phyloP scores from a whole-genome alignment of 35 echinoderm and acorn worm species.

The Diadema setosum region DNA sequence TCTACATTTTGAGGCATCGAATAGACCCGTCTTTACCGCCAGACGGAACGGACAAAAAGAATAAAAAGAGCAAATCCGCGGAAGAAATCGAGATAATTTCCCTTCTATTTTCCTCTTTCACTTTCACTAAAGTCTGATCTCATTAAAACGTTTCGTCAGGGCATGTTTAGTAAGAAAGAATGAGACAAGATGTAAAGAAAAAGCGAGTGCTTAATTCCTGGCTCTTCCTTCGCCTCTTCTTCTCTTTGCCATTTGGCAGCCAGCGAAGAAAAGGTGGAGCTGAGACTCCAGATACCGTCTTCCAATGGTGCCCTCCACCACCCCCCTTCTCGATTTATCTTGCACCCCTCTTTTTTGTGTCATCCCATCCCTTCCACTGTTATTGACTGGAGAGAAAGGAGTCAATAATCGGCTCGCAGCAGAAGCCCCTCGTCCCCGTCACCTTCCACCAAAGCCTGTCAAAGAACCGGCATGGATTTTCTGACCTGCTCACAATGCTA shows the following conservation, averaged over 20 bases:
- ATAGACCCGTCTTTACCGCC: too few species aligned
- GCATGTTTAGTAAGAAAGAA: too few species aligned
- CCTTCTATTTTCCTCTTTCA: background rate
- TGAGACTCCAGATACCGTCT: too few species aligned
- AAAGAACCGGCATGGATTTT: conserved; percentile 6
- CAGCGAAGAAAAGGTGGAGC: too few species aligned
- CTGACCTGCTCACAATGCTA: background rate
- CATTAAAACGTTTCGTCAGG: background rate
- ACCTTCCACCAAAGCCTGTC: background rate
- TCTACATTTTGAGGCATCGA: too few species aligned
- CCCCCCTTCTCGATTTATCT: background rate
- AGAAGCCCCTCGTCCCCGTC: background rate
- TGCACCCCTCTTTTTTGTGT: background rate
- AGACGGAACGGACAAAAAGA: too few species aligned
- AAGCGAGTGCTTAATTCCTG: too few species aligned
- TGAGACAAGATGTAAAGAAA: too few species aligned
- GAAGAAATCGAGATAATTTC: too few species aligned
- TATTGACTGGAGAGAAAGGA: background rate
- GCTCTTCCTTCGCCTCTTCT: too few species aligned
- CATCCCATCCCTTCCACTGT: background rate
- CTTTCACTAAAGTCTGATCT: background rate
- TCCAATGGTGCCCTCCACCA: background rate
- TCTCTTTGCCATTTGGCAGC: too few species aligned
- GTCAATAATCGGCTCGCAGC: background rate
- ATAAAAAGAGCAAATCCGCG: too few species aligned